These are phyloP conservation scores for Allophyes oxyacanthae DNA, from an alignment of 2,888 invertebrate species.

Conservation along the genomic window DNA sequence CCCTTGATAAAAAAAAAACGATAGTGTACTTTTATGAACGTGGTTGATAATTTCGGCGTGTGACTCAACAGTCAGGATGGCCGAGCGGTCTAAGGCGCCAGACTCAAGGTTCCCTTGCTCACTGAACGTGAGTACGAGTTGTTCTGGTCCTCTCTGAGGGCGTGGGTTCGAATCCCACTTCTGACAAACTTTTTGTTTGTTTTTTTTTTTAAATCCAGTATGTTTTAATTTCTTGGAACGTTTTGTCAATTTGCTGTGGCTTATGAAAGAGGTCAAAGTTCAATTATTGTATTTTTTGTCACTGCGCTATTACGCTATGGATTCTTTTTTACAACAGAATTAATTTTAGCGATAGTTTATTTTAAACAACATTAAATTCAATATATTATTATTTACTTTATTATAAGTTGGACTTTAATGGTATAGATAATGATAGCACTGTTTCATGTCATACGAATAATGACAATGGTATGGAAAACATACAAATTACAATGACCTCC, in stretches of 20 bases:
- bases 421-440: no score
- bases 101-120: slow-evolving; percentile 48
- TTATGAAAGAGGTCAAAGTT: no score
- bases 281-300: no score
- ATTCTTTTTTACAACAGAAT: no score
- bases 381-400: no score
- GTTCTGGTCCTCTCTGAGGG: slow-evolving; percentile 52
- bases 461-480: no score
- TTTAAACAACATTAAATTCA: no score
- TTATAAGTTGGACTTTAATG: no score
- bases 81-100: slow-evolving; percentile 51
- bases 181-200: slow-evolving; percentile 52
- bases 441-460: no score
- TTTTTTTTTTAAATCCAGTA: slow-evolving; percentile 1
- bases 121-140: slow-evolving; percentile 47
- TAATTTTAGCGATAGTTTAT: no score
- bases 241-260: background rate
- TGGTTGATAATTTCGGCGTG: slow-evolving; percentile 20
- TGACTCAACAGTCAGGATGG: slow-evolving; percentile 39
- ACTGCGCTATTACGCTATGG: no score
- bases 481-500: no score
- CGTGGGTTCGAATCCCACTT: slow-evolving; percentile 55
- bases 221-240: background rate
- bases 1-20: background rate
- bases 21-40: background rate